phyloP scores from a whole-genome alignment of 1,140 invertebrate species.

The Littorina saxatilis region DNA sequence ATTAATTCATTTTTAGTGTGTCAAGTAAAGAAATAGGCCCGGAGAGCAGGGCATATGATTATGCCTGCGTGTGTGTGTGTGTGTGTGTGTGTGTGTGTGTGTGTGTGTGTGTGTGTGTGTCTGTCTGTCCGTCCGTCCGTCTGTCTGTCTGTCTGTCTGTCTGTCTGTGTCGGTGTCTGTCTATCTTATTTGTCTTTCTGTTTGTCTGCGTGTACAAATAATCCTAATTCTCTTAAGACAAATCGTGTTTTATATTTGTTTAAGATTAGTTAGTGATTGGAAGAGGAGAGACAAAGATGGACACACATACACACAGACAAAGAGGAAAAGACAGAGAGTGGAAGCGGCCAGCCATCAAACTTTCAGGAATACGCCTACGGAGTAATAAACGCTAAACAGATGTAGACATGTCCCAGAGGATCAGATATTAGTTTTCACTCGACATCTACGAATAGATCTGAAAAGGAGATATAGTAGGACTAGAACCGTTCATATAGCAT shows the following conservation, averaged over 20 bases:
- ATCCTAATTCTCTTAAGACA: not conserved
- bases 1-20: too few relatives aligned
- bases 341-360: too few relatives aligned
- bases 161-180: too few relatives aligned
- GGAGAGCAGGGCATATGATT: too few relatives aligned
- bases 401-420: not conserved
- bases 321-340: constrained; percentile 21
- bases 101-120: not conserved
- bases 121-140: not conserved
- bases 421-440: not conserved
- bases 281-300: not conserved
- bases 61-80: too few relatives aligned
- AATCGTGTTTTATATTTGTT: not conserved
- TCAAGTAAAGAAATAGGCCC: too few relatives aligned
- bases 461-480: not conserved
- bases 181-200: constrained; percentile 3
- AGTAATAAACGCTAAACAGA: not conserved
- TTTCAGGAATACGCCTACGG: too few relatives aligned
- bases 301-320: constrained; percentile 6
- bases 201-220: not conserved
- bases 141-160: not conserved
- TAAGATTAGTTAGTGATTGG: not conserved
- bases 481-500: not conserved
- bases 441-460: not conserved
- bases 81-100: not conserved